phyloP scores from a whole-genome alignment of 37 sponge, comb jelly and placozoan species.

The Amphimedon queenslandica region DNA sequence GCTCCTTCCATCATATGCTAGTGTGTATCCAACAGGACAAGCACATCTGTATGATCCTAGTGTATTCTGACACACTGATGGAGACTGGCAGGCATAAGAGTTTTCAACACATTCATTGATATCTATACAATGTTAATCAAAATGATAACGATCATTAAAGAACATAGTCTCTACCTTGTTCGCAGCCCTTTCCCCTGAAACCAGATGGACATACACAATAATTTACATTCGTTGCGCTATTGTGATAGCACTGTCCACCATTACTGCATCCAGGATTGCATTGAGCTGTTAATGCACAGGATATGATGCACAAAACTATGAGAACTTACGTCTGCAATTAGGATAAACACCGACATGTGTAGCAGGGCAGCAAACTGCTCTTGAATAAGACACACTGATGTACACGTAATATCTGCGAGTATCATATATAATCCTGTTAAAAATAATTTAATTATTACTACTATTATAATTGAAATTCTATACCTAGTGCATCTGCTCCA shows the following conservation, averaged over 20 bases:
- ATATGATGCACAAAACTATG: background rate
- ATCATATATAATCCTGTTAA: too few species aligned
- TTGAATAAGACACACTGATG: too few species aligned
- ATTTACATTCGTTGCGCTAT: background rate
- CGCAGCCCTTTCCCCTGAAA: background rate
- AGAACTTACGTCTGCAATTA: background rate
- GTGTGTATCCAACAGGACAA: background rate
- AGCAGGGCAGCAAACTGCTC: background rate
- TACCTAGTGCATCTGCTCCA: too few species aligned
- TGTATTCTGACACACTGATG: background rate
- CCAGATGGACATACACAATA: background rate
- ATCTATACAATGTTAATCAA: background rate
- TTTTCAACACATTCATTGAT: slow-evolving; percentile 1
- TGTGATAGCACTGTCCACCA: too few species aligned
- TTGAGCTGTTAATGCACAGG: background rate
- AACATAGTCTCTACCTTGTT: background rate
- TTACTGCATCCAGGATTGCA: background rate
- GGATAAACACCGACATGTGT: background rate
- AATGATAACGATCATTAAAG: background rate
- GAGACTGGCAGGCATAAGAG: background rate
- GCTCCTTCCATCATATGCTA: background rate
- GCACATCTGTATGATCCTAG: background rate
- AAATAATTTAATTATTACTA: too few species aligned
- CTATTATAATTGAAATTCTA: too few species aligned
- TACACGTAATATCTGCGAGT: too few species aligned